These are phyloP conservation scores for Poeciliopsis turrubarensis DNA, from an alignment of 2,113 vertebrate species.

Conservation along the genomic window DNA sequence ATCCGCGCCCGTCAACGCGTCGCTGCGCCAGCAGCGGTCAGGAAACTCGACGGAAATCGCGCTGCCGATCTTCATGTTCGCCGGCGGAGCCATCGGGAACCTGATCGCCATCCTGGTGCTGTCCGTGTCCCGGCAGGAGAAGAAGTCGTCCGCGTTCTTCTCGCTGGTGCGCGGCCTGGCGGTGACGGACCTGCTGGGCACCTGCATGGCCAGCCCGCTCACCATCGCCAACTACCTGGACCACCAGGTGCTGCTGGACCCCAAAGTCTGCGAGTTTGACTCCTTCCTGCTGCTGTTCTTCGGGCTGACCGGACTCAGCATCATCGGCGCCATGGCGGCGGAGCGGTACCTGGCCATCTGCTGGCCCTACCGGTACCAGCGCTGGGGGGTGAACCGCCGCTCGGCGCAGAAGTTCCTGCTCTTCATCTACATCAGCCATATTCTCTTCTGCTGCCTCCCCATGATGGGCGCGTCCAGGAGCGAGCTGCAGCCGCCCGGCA, in stretches of 20 bases:
- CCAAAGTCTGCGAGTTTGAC: conserved; percentile 62
- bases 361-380: conserved; percentile 92
- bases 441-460: conserved; percentile 93
- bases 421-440: conserved; percentile 87
- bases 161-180: conserved; percentile 93
- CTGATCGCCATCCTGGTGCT: conserved; percentile 92
- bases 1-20: conserved; percentile 17
- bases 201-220: conserved; percentile 92
- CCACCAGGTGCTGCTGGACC: conserved; percentile 74
- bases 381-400: conserved; percentile 84
- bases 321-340: conserved; percentile 96
- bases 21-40: not conserved
- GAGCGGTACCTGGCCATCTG: conserved; percentile 97
- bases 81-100: conserved; percentile 93
- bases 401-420: conserved; percentile 88
- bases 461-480: conserved; percentile 87
- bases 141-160: conserved; percentile 95
- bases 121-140: conserved; percentile 88
- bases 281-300: conserved; percentile 89
- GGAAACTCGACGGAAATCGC: not conserved
- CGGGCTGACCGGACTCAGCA: conserved; percentile 91
- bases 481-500: conserved; percentile 81
- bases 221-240: conserved; percentile 91
- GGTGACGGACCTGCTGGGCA: conserved; percentile 93
- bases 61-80: conserved; percentile 93